Evolutionary conservation across 2,888 invertebrate species (phyloP), one percentile per base, ranked within the genome.

Genomic region (Cylloceria caligata): DNA sequence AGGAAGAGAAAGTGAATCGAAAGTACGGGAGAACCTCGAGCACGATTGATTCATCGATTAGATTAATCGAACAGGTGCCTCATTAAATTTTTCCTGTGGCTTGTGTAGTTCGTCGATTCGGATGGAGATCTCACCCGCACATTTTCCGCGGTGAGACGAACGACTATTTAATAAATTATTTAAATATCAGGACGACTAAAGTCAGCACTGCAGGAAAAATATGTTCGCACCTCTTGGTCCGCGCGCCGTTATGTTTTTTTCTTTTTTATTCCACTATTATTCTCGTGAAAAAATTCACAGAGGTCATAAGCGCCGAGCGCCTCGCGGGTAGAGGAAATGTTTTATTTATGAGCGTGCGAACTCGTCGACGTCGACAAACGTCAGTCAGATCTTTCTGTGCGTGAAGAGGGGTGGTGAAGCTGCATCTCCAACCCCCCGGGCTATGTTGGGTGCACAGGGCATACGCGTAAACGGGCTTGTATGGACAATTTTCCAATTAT

Each of bases 401-500:
- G 78, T 64, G 47, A 62, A 68, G 21, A n/a, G 60, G 55, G 16
- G 52, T 27, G 55, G 13, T 27, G 27, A 60, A 36, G 19, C 60
- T 60, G 60, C 34, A 60, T 60, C 36, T 36, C 36, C 60, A 1
- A 2, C 52, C 24, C 19, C 21, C 34, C 9, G 19, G 16, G 9
- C 16, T 19, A 34, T 34, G 19, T 7, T 19, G 36, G 19, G 34
- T 7, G 19, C 34, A 19, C 34, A 34, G 30, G 19, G 9, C 13
- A 60, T 60, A 19, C 21, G 47, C 49, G 27, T 69, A 13, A 57
- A 21, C 19, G 34, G 24, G 49, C 68, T 62, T 60, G 83, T 76
- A 76, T 68, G 76, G 57, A 83, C 83, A 83, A 83, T 83, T 83
- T 83, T 83, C 79, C 83, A 83, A 83, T 83, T 83, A 83, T 83